Conservation (phyloP, 2,888 invertebrate genomes). For the Lepidonotus clava region DNA sequence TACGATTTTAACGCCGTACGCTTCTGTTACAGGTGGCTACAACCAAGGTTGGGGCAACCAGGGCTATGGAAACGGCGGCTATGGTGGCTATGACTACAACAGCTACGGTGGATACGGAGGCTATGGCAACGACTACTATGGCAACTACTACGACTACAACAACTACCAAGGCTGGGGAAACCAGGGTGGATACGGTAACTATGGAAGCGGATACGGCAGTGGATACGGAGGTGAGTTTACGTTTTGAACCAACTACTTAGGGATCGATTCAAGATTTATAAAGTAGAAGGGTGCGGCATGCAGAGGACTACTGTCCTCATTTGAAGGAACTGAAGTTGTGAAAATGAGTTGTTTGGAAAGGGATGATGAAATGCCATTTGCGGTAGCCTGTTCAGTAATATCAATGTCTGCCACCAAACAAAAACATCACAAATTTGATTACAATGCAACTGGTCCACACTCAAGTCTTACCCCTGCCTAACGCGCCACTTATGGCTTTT, state of each 20-base stretch:
- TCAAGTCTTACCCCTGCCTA: too few species aligned
- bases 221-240: conserved; percentile 63
- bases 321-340: not conserved
- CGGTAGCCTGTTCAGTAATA: too few species aligned
- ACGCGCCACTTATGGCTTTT: not conserved
- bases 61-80: conserved; percentile 48
- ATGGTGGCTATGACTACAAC: conserved; percentile 46
- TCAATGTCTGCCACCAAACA: too few species aligned
- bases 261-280: not conserved
- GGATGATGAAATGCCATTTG: too few species aligned
- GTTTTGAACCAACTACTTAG: not conserved
- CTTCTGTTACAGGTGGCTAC: conserved; percentile 64
- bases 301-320: not conserved
- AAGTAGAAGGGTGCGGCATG: not conserved
- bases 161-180: conserved; percentile 77
- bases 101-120: conserved; percentile 46
- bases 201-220: conserved; percentile 83
- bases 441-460: too few species aligned
- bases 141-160: conserved; percentile 70
- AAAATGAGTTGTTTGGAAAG: too few species aligned
- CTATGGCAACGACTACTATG: conserved; percentile 60
- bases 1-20: not conserved
- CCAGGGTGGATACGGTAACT: conserved; percentile 77
- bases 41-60: conserved; percentile 61
- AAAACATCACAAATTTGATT: too few species aligned